Evolutionary conservation across 2,113 vertebrate genomes (phyloP).

Genomic region (Meleagris gallopavo): DNA sequence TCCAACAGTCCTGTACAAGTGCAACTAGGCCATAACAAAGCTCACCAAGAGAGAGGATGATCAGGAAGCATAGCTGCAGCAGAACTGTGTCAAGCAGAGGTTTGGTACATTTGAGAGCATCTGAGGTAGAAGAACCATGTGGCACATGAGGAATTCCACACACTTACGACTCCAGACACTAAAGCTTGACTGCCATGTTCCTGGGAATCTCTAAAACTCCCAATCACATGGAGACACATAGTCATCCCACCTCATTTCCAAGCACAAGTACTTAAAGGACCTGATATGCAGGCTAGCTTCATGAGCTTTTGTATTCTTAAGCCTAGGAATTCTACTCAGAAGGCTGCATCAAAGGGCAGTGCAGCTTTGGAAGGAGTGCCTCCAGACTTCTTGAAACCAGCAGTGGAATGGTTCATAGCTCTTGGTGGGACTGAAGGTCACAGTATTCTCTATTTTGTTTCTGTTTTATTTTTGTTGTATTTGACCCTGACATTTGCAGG

Average conservation of each 20-base stretch:
- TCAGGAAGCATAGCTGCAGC: background rate
- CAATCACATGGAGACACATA: background rate
- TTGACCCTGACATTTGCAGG: background rate
- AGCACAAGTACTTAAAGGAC: background rate
- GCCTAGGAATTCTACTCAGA: background rate
- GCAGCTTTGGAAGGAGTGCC: background rate
- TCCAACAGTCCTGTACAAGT: background rate
- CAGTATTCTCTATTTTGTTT: background rate
- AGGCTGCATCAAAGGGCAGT: accelerated
- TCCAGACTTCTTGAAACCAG: accelerated
- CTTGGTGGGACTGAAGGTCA: background rate
- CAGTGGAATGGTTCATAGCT: background rate
- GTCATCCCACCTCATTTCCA: background rate
- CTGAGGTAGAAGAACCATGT: background rate
- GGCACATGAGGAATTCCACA: background rate
- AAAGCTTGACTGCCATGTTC: background rate
- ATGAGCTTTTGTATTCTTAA: background rate
- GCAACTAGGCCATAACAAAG: background rate
- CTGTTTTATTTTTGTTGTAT: background rate
- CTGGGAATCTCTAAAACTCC: background rate
- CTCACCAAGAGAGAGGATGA: background rate
- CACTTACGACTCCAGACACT: background rate
- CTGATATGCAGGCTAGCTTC: background rate
- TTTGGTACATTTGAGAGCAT: background rate
- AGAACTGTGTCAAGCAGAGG: background rate